Base-by-base conservation (phyloP, 2,113 vertebrate genomes). In the Ariopsis seemanni region DNA sequence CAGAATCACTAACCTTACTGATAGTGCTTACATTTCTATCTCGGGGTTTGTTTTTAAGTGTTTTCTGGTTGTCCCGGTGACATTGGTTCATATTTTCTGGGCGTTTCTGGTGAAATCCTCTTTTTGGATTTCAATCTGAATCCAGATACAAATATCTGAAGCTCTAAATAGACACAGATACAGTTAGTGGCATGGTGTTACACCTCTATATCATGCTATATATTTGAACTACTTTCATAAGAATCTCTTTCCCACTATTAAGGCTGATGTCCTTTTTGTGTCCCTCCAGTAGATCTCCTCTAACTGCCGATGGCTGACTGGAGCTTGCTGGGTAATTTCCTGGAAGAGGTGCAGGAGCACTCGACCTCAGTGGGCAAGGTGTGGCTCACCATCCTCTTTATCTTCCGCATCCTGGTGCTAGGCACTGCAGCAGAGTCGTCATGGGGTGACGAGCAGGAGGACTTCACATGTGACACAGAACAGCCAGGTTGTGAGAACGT, bases 371-470 rank as follows among this genome's bases (percentile, higher is more conserved):
- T 99, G 2, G 98, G 98, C 82, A 99, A 99, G 91, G 97, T 99
- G 84, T 99, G 98, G 98, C 88, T 99, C 91, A 97, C 98, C 0
- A 95, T 99, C 50, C 97, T 99, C 53, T 99, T 99, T 89, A 99
- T 99, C 91, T 99, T 99, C 93, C 96, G 98, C 0, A 99, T 99
- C 95, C 95, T 99, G n/a, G 97, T 99, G 1, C 95, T 99, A 75
- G 98, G 98, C 27, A 98, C 97, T 0, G 98, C 98, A 0, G 98
- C 97, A 0, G 98, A 99, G 93, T 99, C 98, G 0, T 97, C 97
- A 0, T 99, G 98, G 98, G 97, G 97, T 0, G 98, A 99, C 0
- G 98, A 99, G 90, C 97, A 99, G 93, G 97, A 97, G 0, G 98
- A 99, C 63, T 99, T 99, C 88, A 96, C 93, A 93, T 99, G 98